Base-by-base conservation (phyloP, 1,140 invertebrate species). In the Zophobas morio region DNA sequence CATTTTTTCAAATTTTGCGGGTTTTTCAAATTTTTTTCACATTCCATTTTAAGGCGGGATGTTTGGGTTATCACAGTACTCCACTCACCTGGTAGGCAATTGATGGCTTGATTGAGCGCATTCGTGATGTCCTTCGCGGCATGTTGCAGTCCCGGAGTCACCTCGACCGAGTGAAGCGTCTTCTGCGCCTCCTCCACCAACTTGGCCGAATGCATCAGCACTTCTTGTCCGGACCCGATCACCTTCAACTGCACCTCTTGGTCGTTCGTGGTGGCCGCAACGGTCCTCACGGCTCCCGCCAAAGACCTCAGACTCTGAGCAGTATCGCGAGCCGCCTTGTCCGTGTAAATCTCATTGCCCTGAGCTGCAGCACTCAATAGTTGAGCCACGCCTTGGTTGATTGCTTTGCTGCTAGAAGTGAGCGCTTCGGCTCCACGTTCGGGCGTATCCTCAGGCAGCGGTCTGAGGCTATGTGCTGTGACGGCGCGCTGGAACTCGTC, bases 371-470 rank as follows among this genome's bases (percentile, higher is more conserved):
- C 96, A 20, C 95, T 96, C 6, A 98, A 86, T 36, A 99, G 85
- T 81, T 96, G 94, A 6, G 96, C 94, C 83, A 97, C 91, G 2
- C 89, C 85, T 92, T 93, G 90, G 63, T 89, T 90, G 0, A 93
- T 90, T 32, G 88, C 88, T 79, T 93, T 93, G 6, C 92, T 83
- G 86, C 93, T 89, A 5, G 90, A 88, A 32, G 92, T 92, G 51
- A 98, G 86, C 78, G 92, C 91, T n/a, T 91, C 86, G 1, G 92
- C 91, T 0, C 93, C 93, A 70, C 90, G 90, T 85, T 98, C 96
- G 36, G 91, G 88, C 2, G 93, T 96, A 86, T 98, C 96, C 49
- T 94, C 96, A 0, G 97, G 96, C 46, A 98, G 85, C 0, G 96
- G 95, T 79, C 90, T 88, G 20, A 99, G 86, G 47, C 91, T 89